Conservation (phyloP, 2,113 vertebrate species). For the Dipodomys merriami region DNA sequence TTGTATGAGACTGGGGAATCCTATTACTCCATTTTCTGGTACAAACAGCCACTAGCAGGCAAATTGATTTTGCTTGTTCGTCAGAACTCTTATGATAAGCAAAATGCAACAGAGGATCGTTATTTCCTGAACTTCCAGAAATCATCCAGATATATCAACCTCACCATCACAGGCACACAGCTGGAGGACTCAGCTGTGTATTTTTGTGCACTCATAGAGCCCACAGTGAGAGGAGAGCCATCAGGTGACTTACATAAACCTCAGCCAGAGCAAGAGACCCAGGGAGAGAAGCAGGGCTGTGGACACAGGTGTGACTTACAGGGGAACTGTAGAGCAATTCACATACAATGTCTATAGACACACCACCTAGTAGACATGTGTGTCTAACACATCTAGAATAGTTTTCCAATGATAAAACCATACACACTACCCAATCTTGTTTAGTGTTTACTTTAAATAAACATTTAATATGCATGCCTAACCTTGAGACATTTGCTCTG, state of each 20-base stretch:
- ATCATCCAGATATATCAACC: neutral
- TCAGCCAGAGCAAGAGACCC: neutral
- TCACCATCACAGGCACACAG: conserved; percentile 25
- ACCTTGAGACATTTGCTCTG: no score
- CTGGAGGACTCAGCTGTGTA: neutral
- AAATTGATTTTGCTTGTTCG: conserved; percentile 5
- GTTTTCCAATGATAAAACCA: no score
- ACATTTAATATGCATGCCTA: no score
- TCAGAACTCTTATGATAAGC: neutral
- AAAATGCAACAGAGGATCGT: neutral
- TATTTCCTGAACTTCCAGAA: conserved; percentile 49
- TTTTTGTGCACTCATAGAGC: conserved; percentile 43
- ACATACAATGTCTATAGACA: neutral
- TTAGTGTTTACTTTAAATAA: no score
- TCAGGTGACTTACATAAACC: neutral
- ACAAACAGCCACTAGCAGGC: conserved; percentile 43
- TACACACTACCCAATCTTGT: no score
- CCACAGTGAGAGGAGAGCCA: neutral
- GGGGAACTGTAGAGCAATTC: neutral
- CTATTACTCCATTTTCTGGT: conserved; percentile 40
- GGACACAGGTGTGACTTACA: neutral
- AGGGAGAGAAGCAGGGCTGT: neutral
- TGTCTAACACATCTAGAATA: neutral
- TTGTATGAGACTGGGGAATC: neutral
- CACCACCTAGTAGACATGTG: neutral